Conservation (phyloP, 2,888 invertebrate genomes). For the Ectobius pallidus region DNA sequence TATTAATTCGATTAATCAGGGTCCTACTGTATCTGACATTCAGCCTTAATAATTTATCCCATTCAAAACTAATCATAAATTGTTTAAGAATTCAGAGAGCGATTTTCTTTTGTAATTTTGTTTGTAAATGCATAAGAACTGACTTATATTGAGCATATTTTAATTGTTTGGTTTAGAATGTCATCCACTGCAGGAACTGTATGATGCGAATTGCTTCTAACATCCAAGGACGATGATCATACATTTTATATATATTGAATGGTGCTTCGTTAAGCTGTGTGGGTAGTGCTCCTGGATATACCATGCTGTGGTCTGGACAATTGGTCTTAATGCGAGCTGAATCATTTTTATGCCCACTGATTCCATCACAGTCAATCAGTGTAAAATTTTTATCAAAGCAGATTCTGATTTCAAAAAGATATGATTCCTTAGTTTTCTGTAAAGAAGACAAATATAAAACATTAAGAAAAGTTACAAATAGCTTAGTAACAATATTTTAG, state of each 20-base stretch:
- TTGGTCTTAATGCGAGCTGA: conserved; percentile 37
- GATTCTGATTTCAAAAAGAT: conserved; percentile 72
- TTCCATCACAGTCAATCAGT: conserved; percentile 69
- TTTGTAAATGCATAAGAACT: too few species aligned
- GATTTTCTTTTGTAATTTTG: too few species aligned
- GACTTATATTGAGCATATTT: too few species aligned
- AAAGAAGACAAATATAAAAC: conserved; percentile 44
- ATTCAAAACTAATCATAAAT: too few species aligned
- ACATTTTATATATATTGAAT: neutral
- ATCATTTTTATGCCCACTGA: conserved; percentile 46
- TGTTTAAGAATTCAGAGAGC: too few species aligned
- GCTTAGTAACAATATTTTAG: too few species aligned
- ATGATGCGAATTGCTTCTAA: conserved; percentile 63
- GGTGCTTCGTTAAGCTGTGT: neutral
- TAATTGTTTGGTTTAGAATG: conserved; percentile 63
- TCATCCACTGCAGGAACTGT: conserved; percentile 67
- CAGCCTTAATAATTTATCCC: too few species aligned
- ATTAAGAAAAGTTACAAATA: too few species aligned
- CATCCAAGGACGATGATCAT: conserved; percentile 45
- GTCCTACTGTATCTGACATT: too few species aligned
- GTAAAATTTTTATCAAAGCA: conserved; percentile 73
- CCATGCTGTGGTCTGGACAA: conserved; percentile 40
- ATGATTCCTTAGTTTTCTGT: conserved; percentile 54
- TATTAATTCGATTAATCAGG: too few species aligned
- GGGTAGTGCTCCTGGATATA: conserved; percentile 40